These are phyloP conservation scores for Arvicanthis niloticus DNA, from an alignment of 2,113 vertebrate genomes.

Conservation along the genomic window DNA sequence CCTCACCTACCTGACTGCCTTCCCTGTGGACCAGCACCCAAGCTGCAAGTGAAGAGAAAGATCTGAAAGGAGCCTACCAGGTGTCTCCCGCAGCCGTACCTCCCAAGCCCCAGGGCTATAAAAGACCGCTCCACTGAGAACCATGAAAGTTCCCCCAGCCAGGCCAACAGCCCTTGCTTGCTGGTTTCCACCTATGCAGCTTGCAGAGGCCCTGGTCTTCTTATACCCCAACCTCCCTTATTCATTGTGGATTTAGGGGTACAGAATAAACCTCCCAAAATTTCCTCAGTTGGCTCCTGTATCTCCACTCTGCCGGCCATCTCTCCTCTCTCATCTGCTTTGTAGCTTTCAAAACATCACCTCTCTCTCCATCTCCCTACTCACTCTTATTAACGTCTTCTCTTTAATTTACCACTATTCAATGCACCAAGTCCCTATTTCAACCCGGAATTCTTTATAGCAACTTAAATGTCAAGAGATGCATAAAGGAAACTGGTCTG, in stretches of 20 bases:
- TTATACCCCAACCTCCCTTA: neutral
- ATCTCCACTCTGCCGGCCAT: neutral
- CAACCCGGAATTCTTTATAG: neutral
- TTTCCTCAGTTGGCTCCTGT: neutral
- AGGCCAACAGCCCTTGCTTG: neutral
- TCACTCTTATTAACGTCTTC: neutral
- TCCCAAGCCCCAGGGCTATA: neutral
- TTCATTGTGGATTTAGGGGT: neutral
- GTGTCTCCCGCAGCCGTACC: fast-evolving
- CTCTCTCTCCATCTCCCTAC: neutral
- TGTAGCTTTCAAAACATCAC: neutral
- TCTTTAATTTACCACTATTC: neutral
- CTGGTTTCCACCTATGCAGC: too few species aligned
- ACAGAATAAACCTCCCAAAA: neutral
- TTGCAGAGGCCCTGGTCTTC: neutral
- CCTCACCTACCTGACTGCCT: neutral
- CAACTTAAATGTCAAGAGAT: constrained; percentile 26
- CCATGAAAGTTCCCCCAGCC: neutral
- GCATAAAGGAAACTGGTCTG: neutral
- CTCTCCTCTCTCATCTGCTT: too few species aligned
- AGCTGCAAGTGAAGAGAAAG: neutral
- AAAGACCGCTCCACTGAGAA: neutral
- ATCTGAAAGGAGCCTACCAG: neutral
- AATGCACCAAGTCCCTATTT: neutral
- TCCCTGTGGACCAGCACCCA: neutral